Evolutionary conservation across 2,113 vertebrate genomes (phyloP), one percentile per base, ranked within the genome.

Genomic region (Gymnarchus niloticus): DNA sequence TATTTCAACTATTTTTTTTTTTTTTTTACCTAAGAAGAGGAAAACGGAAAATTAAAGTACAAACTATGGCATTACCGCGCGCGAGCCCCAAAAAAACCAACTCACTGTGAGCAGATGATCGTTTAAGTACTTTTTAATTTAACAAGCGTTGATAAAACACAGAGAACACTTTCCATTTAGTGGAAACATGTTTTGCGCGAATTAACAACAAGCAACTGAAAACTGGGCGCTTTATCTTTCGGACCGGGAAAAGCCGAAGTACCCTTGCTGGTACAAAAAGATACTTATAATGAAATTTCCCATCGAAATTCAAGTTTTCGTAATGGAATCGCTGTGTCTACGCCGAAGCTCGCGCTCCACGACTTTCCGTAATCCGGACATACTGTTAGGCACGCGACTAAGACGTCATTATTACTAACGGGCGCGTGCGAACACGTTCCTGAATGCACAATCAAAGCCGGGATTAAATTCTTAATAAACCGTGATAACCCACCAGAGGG

Each of bases 401-500:
- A 9, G 77, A 12, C n/a, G 21, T 33, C n/a, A 25, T 81, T 17
- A 12, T 6, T 48, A 80, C 41, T n/a, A 2, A 57, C 8, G 56
- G 2, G 23, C 6, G 77, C 76, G 37, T 78, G 21, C 9, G 17
- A 78, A 78, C 76, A 78, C 44, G 41, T 48, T 21, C 76, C 41
- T 23, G 44, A 7, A 17, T 48, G 41, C 19, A 46, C 76, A 37
- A 48, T 78, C 76, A 33, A 52, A 54, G 19, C 80, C 80, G 51
- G 56, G n/a, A 82, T 82, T 82, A 54, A 28, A 37, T 82, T 82
- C 80, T 33, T 82, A 82, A 82, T 82, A 54, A 82, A 82, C 51
- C 80, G 49, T 82, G 48, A 83, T 57, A 37, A 33, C 84, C 84
- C 84, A 85, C 61, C 61, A 85, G 84, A 85, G 84, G 84, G 84